These are phyloP conservation scores for Pogonomyrmex barbatus DNA, from an alignment of 1,140 invertebrate genomes.

Conservation along the genomic window DNA sequence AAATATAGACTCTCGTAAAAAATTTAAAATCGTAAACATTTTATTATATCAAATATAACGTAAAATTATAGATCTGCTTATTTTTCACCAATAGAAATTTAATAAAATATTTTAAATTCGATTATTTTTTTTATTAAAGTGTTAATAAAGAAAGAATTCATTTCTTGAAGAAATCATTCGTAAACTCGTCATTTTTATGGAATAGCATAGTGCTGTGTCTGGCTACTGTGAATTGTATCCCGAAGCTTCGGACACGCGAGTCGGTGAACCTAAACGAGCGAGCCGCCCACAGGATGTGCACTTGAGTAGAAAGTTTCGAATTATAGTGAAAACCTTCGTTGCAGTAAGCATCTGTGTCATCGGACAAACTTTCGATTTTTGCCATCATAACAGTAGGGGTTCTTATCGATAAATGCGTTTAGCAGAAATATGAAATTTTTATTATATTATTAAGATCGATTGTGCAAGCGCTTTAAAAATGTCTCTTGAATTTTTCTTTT, in stretches of 20 bases:
- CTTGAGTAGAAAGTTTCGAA: constrained; percentile 79
- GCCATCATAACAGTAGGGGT: constrained; percentile 39
- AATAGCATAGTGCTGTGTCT: not conserved
- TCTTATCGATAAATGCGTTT: not conserved
- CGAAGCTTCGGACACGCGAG: constrained; percentile 71
- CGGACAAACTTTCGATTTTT: constrained; percentile 74
- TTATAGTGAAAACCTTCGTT: constrained; percentile 79
- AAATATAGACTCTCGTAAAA: constrained; percentile 5
- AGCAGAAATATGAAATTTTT: not conserved
- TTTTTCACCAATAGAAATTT: not conserved
- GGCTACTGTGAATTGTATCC: constrained; percentile 61
- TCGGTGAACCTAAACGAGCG: constrained; percentile 78
- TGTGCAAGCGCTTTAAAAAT: not conserved
- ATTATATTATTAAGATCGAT: not conserved
- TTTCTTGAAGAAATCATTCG: not conserved
- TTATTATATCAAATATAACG: not conserved
- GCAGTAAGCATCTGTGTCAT: constrained; percentile 72
- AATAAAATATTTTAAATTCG: not conserved
- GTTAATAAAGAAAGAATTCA: not conserved
- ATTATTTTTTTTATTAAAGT: not conserved
- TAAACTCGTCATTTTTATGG: constrained; percentile 19
- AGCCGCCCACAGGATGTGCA: constrained; percentile 79
- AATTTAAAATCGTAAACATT: not conserved
- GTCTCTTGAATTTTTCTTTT: not conserved
- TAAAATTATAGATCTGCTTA: not conserved